A percentile compares a stretch with the other conserved stretches of the same genome.
These are phyloP conservation scores for Ennomos fuscantarius DNA, from an alignment of 2,888 invertebrate genomes.

Conservation along the genomic window DNA sequence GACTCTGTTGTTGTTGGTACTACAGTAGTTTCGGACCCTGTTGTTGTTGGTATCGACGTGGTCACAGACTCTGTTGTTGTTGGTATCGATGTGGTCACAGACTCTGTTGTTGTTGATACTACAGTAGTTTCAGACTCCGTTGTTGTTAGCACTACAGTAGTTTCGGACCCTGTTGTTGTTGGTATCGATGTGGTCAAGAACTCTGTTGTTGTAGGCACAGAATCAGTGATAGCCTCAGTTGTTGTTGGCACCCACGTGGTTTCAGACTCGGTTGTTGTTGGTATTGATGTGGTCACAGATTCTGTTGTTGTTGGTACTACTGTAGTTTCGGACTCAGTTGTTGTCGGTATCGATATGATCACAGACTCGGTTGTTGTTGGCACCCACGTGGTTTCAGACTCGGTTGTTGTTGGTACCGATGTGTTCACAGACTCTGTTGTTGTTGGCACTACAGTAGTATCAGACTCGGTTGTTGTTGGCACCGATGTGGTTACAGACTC, in stretches of 20 bases:
- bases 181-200: not conserved
- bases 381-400: slow-evolving; percentile 1
- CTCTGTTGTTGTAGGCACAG: too few relatives aligned
- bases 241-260: slow-evolving; percentile 4
- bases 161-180: slow-evolving; percentile 4
- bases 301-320: not conserved
- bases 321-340: slow-evolving; percentile 19
- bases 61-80: too few relatives aligned
- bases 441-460: too few relatives aligned
- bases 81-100: too few relatives aligned
- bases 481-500: too few relatives aligned
- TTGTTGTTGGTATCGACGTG: too few relatives aligned
- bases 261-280: slow-evolving; percentile 8
- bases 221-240: slow-evolving; percentile 10
- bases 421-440: not conserved
- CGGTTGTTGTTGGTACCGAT: slow-evolving; percentile 14
- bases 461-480: too few relatives aligned
- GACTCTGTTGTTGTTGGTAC: too few relatives aligned
- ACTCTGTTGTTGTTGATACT: too few relatives aligned
- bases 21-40: too few relatives aligned
- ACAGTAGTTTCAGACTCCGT: too few relatives aligned
- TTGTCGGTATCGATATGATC: slow-evolving; percentile 13
- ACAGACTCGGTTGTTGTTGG: not conserved
- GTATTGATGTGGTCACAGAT: not conserved
- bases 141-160: too few relatives aligned